Percentiles rank a stretch among this genome's conserved stretches.
Conservation (phyloP, 2,888 invertebrate genomes). For the Drosophila affinis region DNA sequence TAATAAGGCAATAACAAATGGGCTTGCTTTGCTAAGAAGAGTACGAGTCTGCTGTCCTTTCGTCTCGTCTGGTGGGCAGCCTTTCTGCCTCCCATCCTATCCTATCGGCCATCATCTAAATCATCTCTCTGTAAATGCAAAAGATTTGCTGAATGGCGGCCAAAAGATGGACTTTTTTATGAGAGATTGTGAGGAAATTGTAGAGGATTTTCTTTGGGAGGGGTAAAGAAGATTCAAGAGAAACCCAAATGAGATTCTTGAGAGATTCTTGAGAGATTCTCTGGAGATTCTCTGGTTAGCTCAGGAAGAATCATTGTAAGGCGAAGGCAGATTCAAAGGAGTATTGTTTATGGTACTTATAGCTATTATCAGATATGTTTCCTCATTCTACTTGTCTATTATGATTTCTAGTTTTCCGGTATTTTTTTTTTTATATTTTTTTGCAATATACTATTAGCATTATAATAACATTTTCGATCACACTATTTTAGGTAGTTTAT, state of each 20-base stretch:
- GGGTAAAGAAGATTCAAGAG: neutral
- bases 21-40: conserved; percentile 4
- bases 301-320: no score
- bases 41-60: neutral
- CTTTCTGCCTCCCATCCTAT: neutral
- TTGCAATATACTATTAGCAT: no score
- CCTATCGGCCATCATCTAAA: neutral
- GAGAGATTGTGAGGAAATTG: neutral
- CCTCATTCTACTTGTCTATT: no score
- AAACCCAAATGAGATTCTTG: neutral
- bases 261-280: no score
- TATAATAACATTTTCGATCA: no score
- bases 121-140: neutral
- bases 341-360: no score
- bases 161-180: neutral
- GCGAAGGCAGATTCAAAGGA: no score
- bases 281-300: no score
- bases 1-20: conserved; percentile 71
- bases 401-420: no score
- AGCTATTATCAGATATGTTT: no score
- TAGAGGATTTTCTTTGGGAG: neutral
- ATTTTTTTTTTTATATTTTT: no score
- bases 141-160: neutral
- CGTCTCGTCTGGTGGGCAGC: neutral
- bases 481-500: no score